Conservation (phyloP, 1,140 invertebrate genomes). For the Megalopta genalis region DNA sequence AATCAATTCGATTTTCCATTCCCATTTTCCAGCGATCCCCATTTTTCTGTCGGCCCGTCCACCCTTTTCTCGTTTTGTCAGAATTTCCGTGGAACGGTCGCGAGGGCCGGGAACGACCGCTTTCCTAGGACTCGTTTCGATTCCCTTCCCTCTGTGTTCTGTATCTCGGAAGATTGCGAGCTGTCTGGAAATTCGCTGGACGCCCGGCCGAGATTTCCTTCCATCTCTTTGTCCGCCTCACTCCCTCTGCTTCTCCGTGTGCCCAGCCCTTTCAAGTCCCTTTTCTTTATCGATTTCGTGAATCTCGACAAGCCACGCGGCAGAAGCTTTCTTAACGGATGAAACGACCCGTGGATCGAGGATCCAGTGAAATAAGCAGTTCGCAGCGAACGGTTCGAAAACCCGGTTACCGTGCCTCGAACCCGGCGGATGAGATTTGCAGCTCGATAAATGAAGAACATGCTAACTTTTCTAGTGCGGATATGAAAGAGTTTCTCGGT, state of each 20-base stretch:
- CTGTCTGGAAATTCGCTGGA: constrained; percentile 28
- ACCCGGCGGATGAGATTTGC: background rate
- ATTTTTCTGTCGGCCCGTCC: constrained; percentile 13
- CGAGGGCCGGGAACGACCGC: background rate
- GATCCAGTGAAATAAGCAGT: constrained; percentile 5
- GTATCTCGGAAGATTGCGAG: constrained; percentile 19
- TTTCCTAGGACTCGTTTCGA: constrained; percentile 29
- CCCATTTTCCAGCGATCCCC: background rate
- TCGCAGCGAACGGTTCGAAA: background rate
- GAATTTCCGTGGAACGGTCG: constrained; percentile 25
- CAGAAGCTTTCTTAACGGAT: background rate
- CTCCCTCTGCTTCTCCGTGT: too few species aligned
- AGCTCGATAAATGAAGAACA: background rate
- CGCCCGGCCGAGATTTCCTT: background rate
- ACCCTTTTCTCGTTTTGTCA: constrained; percentile 39
- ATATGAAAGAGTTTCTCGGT: too few species aligned
- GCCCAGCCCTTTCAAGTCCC: background rate
- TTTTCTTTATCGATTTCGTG: constrained; percentile 28
- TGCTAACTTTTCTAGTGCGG: background rate
- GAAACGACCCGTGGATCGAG: constrained; percentile 1
- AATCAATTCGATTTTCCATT: constrained; percentile 37
- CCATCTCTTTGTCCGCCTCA: too few species aligned
- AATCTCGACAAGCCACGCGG: background rate
- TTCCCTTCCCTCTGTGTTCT: background rate
- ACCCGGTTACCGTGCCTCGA: background rate